A percentile compares a stretch with the other conserved stretches of the same genome.
phyloP scores from a whole-genome alignment of 1,140 invertebrate genomes.

The Muscidifurax raptorellus region DNA sequence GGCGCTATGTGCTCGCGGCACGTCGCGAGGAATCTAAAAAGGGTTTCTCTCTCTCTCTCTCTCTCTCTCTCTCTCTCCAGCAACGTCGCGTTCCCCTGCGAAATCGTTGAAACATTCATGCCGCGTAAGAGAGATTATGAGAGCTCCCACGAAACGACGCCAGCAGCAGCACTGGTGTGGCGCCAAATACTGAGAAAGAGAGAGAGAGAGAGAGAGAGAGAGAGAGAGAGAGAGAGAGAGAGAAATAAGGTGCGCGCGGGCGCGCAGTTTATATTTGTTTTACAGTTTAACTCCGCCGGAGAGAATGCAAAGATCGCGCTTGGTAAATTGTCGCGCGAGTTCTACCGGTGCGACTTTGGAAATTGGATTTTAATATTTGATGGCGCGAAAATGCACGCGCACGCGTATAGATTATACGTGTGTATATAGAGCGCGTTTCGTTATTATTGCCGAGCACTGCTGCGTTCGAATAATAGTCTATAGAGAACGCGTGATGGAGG shows the following conservation, averaged over 20 bases:
- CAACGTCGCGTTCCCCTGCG: background rate
- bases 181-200: background rate
- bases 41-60: background rate
- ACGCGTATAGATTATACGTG: background rate
- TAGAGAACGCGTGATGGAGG: no score
- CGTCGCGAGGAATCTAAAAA: slow-evolving; percentile 31
- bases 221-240: background rate
- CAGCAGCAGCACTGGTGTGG: background rate
- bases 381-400: slow-evolving; percentile 15
- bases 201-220: background rate
- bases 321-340: slow-evolving; percentile 13
- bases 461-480: no score
- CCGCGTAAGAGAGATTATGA: slow-evolving; percentile 45
- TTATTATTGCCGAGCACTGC: background rate
- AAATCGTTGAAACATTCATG: slow-evolving; percentile 51
- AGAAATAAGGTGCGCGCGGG: background rate
- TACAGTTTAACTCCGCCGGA: slow-evolving; percentile 43
- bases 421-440: background rate
- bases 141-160: background rate
- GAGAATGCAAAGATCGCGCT: background rate
- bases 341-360: background rate
- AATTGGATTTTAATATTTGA: slow-evolving; percentile 54
- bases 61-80: no score
- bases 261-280: slow-evolving; percentile 45
- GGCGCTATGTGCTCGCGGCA: background rate